A percentile compares a stretch with the other conserved stretches of the same genome.
phyloP scores from a whole-genome alignment of 1,140 invertebrate genomes.

The Sminthurides bifidus region DNA sequence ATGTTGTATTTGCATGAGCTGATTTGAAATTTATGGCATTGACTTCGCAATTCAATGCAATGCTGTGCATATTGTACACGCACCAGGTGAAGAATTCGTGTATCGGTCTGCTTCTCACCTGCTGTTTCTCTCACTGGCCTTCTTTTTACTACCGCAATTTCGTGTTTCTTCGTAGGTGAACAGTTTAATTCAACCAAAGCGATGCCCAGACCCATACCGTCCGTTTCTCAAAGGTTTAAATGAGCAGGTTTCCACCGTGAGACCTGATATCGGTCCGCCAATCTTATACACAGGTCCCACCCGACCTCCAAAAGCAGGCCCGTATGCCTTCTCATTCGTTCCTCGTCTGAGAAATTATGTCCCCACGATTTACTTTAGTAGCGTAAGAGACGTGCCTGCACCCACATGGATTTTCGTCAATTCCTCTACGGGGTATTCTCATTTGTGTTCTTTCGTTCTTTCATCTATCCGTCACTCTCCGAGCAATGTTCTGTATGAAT shows the following conservation, averaged over 20 bases:
- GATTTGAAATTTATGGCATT: no score
- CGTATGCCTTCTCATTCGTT: constrained; percentile 77
- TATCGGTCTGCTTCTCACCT: no score
- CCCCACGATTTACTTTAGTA: constrained; percentile 58
- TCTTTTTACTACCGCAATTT: no score
- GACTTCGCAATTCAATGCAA: no score
- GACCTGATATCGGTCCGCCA: constrained; percentile 44
- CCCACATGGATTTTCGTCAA: constrained; percentile 76
- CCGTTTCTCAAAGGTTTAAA: constrained; percentile 16
- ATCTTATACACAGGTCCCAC: constrained; percentile 30
- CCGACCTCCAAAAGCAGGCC: constrained; percentile 66
- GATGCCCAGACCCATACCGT: constrained; percentile 19
- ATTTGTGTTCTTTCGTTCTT: constrained; percentile 17
- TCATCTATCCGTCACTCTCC: constrained; percentile 5
- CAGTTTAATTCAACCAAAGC: constrained; percentile 12
- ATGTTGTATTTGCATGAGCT: no score
- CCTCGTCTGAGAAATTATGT: constrained; percentile 58
- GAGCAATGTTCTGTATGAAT: background rate
- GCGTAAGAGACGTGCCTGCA: constrained; percentile 45
- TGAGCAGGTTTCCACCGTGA: constrained; percentile 13
- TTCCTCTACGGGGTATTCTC: constrained; percentile 56
- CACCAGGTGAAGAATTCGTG: no score
- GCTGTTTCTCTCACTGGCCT: no score
- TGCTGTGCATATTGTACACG: no score
- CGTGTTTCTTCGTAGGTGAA: no score